phyloP scores from a whole-genome alignment of 2,113 vertebrate species.

The Brevimyrus niger region DNA sequence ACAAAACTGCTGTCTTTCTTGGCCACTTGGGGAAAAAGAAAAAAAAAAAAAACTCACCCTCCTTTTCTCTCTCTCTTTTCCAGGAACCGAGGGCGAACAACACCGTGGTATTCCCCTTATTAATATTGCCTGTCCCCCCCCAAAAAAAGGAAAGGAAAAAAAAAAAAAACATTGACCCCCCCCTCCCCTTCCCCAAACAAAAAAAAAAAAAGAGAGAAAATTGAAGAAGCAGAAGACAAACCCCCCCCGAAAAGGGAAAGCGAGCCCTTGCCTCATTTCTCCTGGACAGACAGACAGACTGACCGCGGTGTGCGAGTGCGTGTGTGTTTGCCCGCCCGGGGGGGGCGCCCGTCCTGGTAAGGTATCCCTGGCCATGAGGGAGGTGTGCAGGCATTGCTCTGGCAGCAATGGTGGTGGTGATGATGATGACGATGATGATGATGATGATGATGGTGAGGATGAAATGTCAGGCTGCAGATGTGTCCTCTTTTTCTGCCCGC shows the following conservation, averaged over 20 bases:
- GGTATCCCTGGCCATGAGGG: conserved; percentile 49
- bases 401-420: neutral
- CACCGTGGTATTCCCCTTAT: conserved; percentile 98
- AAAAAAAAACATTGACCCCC: neutral
- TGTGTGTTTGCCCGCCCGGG: conserved; percentile 57
- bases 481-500: conserved; percentile 68
- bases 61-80: conserved; percentile 84
- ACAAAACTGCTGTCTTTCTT: conserved; percentile 53
- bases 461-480: conserved; percentile 70
- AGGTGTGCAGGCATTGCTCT: conserved; percentile 23
- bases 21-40: conserved; percentile 58
- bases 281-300: conserved; percentile 56
- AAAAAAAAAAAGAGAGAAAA: conserved; percentile 47
- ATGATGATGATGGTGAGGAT: conserved; percentile 24
- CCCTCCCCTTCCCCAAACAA: conserved; percentile 28
- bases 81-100: conserved; percentile 92
- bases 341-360: conserved; percentile 66
- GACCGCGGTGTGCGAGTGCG: conserved; percentile 62
- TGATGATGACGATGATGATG: neutral
- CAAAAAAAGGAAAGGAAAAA: conserved; percentile 33
- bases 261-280: conserved; percentile 21
- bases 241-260: conserved; percentile 29
- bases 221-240: conserved; percentile 21
- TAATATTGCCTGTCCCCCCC: conserved; percentile 53
- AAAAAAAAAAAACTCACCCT: conserved; percentile 70